phyloP scores from a whole-genome alignment of 2,797 vertebrate genomes.

The Coracias cyanogaster region DNA sequence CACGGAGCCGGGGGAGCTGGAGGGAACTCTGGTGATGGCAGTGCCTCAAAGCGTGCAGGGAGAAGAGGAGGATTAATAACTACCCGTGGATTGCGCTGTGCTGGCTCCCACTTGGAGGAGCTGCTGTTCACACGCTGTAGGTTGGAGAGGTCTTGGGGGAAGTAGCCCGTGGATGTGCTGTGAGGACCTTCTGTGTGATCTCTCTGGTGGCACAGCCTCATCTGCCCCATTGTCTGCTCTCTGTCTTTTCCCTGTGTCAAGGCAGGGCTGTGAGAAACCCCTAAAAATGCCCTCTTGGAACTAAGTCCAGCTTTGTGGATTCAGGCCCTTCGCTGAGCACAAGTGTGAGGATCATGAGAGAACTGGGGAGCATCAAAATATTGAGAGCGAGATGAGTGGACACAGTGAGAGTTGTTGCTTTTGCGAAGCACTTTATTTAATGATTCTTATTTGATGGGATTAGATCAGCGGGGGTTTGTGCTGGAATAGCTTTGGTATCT shows the following conservation, averaged over 20 bases:
- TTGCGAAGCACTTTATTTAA: background rate
- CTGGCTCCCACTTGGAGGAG: background rate
- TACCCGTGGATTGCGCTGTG: background rate
- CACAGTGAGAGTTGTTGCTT: background rate
- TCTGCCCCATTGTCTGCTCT: background rate
- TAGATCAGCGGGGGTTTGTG: no score
- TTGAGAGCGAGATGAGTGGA: fast-evolving
- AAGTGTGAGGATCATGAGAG: background rate
- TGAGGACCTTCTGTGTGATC: background rate
- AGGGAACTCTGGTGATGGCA: background rate
- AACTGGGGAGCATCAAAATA: background rate
- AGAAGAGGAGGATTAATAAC: background rate
- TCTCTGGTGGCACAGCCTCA: background rate
- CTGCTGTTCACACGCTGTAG: background rate
- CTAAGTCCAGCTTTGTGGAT: background rate
- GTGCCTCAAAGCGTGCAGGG: fast-evolving
- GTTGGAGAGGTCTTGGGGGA: background rate
- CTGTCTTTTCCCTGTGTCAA: background rate
- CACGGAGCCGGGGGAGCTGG: background rate
- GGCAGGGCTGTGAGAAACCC: background rate
- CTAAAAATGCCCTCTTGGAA: background rate
- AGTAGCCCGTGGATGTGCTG: background rate
- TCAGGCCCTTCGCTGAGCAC: background rate
- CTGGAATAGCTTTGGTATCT: background rate
- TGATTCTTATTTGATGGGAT: fast-evolving